These are phyloP conservation scores for Lamellibrachia satsuma DNA, from an alignment of 2,888 invertebrate genomes.

Conservation along the genomic window DNA sequence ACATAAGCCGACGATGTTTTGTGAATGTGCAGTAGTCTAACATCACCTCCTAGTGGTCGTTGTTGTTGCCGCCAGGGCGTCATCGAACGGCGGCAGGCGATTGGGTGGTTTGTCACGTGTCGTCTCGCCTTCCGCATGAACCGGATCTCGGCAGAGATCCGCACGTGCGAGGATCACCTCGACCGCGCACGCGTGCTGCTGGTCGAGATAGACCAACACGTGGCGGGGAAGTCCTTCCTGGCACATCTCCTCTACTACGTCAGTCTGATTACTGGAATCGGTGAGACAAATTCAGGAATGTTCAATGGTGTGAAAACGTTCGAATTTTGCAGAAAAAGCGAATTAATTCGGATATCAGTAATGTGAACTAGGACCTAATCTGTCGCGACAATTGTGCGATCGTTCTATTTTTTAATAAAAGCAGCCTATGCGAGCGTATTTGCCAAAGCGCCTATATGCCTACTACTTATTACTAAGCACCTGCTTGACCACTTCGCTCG, in stretches of 20 bases:
- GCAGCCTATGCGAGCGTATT: too few relatives aligned
- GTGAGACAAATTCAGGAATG: conserved; percentile 14
- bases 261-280: conserved; percentile 27
- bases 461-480: too few relatives aligned
- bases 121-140: conserved; percentile 38
- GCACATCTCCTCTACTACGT: conserved; percentile 28
- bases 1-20: not conserved
- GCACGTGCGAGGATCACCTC: conserved; percentile 32
- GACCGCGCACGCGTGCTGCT: conserved; percentile 27
- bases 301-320: not conserved
- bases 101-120: conserved; percentile 25
- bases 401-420: too few relatives aligned
- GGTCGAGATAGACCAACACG: conserved; percentile 32
- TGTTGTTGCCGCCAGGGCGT: not conserved
- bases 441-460: too few relatives aligned
- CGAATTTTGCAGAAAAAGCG: not conserved
- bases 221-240: conserved; percentile 32
- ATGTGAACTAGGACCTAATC: too few relatives aligned
- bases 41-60: not conserved
- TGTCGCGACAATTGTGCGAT: too few relatives aligned
- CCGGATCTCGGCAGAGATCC: conserved; percentile 33
- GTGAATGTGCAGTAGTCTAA: not conserved
- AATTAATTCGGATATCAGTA: too few relatives aligned
- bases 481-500: too few relatives aligned
- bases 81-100: conserved; percentile 20